A percentile compares a stretch with the other conserved stretches of the same genome.
Evolutionary conservation across 2,113 vertebrate species (phyloP).

Genomic region (Laticauda colubrina): DNA sequence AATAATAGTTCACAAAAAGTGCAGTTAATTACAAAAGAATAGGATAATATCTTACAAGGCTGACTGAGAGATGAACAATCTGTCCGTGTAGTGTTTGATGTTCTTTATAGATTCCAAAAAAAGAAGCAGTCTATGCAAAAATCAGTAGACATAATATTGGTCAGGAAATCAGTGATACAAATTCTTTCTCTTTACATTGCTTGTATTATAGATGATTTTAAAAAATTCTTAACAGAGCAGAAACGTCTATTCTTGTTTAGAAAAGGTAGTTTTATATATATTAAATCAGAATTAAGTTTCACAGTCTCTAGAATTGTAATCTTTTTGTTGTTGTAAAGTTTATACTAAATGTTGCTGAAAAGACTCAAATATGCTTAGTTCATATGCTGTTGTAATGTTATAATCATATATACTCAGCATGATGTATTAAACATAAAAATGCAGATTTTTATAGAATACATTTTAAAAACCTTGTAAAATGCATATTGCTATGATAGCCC

Average conservation of each 20-base stretch:
- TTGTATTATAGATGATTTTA: neutral
- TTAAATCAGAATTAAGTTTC: neutral
- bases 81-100: neutral
- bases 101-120: neutral
- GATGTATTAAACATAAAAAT: neutral
- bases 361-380: neutral
- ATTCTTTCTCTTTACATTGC: constrained; percentile 4
- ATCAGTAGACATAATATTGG: constrained; percentile 10
- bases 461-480: neutral
- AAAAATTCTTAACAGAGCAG: neutral
- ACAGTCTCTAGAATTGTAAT: neutral
- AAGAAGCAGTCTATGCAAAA: neutral
- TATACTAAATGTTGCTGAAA: neutral
- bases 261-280: neutral
- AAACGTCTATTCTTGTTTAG: neutral
- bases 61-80: constrained; percentile 22
- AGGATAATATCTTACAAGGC: neutral
- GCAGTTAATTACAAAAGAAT: neutral
- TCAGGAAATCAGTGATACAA: neutral
- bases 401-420: neutral
- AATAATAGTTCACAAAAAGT: neutral
- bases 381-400: neutral
- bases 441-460: neutral
- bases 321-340: neutral
- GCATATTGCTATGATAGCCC: neutral